Conservation (phyloP, 2,888 invertebrate species). For the Acronicta aceris region DNA sequence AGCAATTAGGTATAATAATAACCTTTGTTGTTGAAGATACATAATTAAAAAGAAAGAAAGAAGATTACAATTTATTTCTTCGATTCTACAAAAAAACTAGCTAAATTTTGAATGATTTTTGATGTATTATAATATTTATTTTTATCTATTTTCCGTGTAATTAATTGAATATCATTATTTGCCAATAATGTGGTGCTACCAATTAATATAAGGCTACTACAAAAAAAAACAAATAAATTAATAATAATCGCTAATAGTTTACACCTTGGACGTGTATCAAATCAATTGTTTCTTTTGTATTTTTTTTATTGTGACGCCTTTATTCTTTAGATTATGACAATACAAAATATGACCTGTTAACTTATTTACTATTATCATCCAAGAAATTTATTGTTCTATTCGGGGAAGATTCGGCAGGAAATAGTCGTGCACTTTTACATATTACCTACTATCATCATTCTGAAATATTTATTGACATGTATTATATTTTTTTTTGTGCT, state of each 20-base stretch:
- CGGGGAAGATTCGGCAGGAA: constrained; percentile 36
- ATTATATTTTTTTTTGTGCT: constrained; percentile 20
- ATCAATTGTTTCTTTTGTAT: constrained; percentile 58
- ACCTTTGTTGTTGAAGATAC: too few relatives aligned
- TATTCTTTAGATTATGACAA: constrained; percentile 63
- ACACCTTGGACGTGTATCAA: constrained; percentile 2
- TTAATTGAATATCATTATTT: too few relatives aligned
- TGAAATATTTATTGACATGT: constrained; percentile 46
- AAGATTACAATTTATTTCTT: too few relatives aligned
- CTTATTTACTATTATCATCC: constrained; percentile 60
- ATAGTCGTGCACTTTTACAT: constrained; percentile 14
- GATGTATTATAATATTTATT: too few relatives aligned
- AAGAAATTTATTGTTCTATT: constrained; percentile 36
- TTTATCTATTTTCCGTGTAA: too few relatives aligned
- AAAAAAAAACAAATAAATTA: neutral
- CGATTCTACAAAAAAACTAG: too few relatives aligned
- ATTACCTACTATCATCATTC: constrained; percentile 13
- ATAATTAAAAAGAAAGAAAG: too few relatives aligned
- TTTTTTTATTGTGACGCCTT: constrained; percentile 36
- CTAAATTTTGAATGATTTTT: too few relatives aligned
- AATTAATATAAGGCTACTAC: too few relatives aligned
- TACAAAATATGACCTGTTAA: constrained; percentile 56
- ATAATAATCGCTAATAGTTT: neutral
- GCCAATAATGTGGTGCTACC: too few relatives aligned
- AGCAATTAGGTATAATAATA: too few relatives aligned